Conservation (phyloP, 2,113 vertebrate species). For the Hippocampus comes region DNA sequence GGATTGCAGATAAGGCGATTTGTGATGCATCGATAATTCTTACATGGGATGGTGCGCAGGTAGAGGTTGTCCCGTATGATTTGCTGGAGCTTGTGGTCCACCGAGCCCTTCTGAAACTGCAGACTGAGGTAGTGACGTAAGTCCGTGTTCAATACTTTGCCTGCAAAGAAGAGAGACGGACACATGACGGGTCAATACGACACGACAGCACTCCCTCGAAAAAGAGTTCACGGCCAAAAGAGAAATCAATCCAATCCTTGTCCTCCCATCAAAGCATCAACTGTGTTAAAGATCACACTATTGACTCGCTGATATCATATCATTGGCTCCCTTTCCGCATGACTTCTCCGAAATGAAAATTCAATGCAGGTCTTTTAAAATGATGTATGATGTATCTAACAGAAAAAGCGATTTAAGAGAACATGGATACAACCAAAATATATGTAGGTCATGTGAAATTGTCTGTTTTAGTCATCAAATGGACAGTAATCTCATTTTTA, state of each 20-base stretch:
- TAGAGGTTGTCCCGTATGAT: constrained; percentile 98
- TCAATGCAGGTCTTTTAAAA: not conserved
- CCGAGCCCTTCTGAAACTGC: constrained; percentile 96
- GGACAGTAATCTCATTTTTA: not conserved
- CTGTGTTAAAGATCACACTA: constrained; percentile 2
- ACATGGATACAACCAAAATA: not conserved
- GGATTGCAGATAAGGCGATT: not conserved
- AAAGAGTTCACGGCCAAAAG: constrained; percentile 5
- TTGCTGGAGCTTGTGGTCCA: constrained; percentile 98
- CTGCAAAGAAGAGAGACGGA: constrained; percentile 63
- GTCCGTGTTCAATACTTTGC: constrained; percentile 98
- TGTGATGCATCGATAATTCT: constrained; percentile 57
- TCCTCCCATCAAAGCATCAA: not conserved
- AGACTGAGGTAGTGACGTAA: constrained; percentile 96
- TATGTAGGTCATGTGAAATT: constrained; percentile 1
- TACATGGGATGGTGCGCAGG: constrained; percentile 96
- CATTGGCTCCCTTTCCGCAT: not conserved
- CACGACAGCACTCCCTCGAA: not conserved
- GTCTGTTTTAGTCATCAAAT: not conserved
- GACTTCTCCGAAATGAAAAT: not conserved
- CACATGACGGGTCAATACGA: constrained; percentile 34
- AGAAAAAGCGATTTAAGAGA: not conserved
- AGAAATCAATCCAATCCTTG: constrained; percentile 29
- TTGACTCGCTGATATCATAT: not conserved
- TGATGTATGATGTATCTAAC: not conserved